Conservation (phyloP, 64 coral and sea anemone species). For the Stichodactyla mertensii region DNA sequence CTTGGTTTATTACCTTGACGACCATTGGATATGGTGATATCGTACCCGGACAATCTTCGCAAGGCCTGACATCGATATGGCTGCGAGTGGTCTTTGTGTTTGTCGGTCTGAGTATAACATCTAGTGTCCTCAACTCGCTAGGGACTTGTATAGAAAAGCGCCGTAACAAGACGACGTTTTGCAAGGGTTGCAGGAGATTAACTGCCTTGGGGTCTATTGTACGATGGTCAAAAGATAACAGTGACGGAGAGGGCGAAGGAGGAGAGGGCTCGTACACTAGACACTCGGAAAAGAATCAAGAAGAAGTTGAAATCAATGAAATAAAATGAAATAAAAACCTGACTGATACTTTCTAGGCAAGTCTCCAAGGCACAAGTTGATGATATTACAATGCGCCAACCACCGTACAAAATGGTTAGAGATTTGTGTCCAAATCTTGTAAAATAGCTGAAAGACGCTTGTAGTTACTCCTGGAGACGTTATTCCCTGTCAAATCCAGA, state of each 20-base stretch:
- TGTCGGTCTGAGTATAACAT: slow-evolving; percentile 1
- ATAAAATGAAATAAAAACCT: no score
- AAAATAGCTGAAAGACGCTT: no score
- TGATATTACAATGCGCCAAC: no score
- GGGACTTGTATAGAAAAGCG: not conserved
- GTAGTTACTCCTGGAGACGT: no score
- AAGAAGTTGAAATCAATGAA: not conserved
- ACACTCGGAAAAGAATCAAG: not conserved
- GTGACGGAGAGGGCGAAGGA: not conserved
- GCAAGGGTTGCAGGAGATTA: not conserved
- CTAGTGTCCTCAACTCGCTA: slow-evolving; percentile 19
- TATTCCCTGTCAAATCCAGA: no score
- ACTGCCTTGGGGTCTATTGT: not conserved
- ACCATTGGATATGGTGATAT: slow-evolving; percentile 58
- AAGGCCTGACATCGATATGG: not conserved
- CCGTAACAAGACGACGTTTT: not conserved
- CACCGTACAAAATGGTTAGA: no score
- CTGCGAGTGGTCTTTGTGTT: not conserved
- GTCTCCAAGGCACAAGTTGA: no score
- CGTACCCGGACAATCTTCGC: not conserved
- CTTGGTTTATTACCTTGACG: slow-evolving; percentile 49
- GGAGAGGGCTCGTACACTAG: not conserved
- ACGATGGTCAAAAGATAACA: not conserved
- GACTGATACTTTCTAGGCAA: no score
- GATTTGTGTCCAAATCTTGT: no score